Percentiles rank a stretch among this genome's conserved stretches.
Evolutionary conservation across 2,888 invertebrate species (phyloP).

Genomic region (Vandiemenella viatica): DNA sequence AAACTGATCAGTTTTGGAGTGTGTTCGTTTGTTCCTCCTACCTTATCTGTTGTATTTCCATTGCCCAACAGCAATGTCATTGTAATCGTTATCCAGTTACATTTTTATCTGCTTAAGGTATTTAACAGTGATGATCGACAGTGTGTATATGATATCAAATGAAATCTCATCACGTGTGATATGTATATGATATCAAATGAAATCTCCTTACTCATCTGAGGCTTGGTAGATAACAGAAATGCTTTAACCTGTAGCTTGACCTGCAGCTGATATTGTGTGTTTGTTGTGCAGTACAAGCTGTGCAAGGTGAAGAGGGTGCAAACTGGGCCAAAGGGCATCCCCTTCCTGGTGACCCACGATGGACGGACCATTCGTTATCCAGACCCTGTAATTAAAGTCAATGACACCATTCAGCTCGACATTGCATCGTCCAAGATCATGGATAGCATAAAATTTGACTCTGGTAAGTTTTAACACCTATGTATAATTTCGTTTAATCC

Average conservation of each 20-base stretch:
- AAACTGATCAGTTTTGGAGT: too few relatives aligned
- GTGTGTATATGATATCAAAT: too few relatives aligned
- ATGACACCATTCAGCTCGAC: slow-evolving; percentile 92
- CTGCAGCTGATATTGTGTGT: not conserved
- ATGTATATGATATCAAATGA: not conserved
- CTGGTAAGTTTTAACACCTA: slow-evolving; percentile 56
- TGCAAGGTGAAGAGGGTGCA: slow-evolving; percentile 85
- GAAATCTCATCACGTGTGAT: slow-evolving; percentile 11
- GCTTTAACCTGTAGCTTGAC: not conserved
- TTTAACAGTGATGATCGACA: too few relatives aligned
- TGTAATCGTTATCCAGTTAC: too few relatives aligned
- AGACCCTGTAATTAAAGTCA: slow-evolving; percentile 90
- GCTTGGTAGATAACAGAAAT: not conserved
- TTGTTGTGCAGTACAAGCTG: slow-evolving; percentile 79
- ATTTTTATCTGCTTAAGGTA: too few relatives aligned
- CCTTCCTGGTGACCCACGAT: slow-evolving; percentile 90
- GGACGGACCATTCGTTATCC: slow-evolving; percentile 97
- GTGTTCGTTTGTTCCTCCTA: too few relatives aligned
- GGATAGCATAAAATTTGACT: slow-evolving; percentile 96
- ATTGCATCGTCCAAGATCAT: slow-evolving; percentile 87
- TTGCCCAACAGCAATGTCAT: too few relatives aligned
- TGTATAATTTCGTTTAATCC: too few relatives aligned
- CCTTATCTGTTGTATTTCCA: too few relatives aligned
- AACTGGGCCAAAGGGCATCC: slow-evolving; percentile 89
- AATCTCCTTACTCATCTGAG: slow-evolving; percentile 15